These are phyloP conservation scores for Eretmocerus hayati DNA, from an alignment of 2,888 invertebrate genomes.

Conservation along the genomic window DNA sequence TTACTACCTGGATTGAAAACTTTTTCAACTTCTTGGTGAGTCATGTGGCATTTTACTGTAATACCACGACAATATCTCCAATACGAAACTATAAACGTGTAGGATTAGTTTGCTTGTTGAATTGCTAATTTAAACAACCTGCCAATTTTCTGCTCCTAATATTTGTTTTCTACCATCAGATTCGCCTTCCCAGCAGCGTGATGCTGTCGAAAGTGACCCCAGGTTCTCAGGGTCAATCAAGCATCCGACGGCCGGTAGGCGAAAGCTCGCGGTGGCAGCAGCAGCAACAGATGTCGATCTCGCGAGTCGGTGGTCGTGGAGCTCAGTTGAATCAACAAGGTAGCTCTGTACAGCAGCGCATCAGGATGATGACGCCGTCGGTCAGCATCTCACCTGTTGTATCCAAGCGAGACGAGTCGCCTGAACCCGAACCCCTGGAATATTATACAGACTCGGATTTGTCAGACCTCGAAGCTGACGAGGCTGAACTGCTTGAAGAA, in stretches of 20 bases:
- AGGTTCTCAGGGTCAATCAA: conserved; percentile 28
- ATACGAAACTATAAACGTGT: too few relatives aligned
- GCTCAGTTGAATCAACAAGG: conserved; percentile 37
- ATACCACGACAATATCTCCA: too few relatives aligned
- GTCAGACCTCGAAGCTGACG: conserved; percentile 41
- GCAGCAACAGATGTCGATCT: conserved; percentile 38
- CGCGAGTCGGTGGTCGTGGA: conserved; percentile 33
- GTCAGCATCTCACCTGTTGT: conserved; percentile 50
- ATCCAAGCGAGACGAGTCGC: conserved; percentile 37
- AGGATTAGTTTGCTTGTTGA: too few relatives aligned
- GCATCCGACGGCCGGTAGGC: conserved; percentile 33
- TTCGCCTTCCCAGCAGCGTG: conserved; percentile 42
- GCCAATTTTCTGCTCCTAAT: too few relatives aligned
- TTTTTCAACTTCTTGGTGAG: too few relatives aligned
- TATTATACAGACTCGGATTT: conserved; percentile 44
- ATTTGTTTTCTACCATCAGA: too few relatives aligned
- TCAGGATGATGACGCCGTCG: conserved; percentile 48
- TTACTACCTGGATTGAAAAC: too few relatives aligned
- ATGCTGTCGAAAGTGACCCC: conserved; percentile 41
- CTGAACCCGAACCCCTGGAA: conserved; percentile 37
- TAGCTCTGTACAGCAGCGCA: conserved; percentile 22
- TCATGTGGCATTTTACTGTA: too few relatives aligned
- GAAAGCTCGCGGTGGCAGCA: conserved; percentile 41
- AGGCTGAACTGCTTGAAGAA: conserved; percentile 30
- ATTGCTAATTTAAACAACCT: too few relatives aligned